Conservation (phyloP, 2,797 vertebrate genomes). For the Allobates femoralis region DNA sequence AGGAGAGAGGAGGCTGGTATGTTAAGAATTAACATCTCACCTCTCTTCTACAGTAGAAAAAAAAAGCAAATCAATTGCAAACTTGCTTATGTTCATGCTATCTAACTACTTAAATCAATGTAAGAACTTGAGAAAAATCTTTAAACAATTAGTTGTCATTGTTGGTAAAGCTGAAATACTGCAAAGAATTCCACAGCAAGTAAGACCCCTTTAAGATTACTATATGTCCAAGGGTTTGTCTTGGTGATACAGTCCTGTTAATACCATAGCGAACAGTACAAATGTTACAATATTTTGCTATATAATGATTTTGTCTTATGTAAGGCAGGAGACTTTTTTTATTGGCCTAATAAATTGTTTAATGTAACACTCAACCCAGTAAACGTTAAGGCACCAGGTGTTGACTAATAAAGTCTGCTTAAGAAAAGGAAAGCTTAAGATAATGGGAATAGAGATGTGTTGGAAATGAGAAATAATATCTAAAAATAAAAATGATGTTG, state of each 20-base stretch:
- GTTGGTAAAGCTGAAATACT: neutral
- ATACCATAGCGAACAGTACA: neutral
- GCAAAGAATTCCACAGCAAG: neutral
- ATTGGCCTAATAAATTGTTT: neutral
- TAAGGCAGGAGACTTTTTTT: neutral
- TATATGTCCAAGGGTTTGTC: neutral
- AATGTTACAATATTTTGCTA: neutral
- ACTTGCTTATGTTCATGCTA: no score
- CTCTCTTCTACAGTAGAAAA: no score
- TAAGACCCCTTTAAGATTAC: neutral
- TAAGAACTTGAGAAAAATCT: neutral
- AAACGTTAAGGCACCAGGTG: neutral
- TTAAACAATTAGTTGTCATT: neutral
- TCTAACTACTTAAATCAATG: no score
- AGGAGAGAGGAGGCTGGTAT: no score
- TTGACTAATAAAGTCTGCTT: neutral
- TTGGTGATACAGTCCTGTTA: no score
- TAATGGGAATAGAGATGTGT: neutral
- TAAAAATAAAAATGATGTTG: neutral
- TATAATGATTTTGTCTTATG: neutral
- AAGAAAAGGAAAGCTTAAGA: neutral
- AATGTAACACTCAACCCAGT: neutral
- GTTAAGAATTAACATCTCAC: no score
- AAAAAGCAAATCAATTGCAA: no score
- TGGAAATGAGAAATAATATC: neutral